Percentiles rank a stretch among this genome's conserved stretches.
phyloP scores from a whole-genome alignment of 23 tunicate species.

The Trididemnum nubilum region DNA sequence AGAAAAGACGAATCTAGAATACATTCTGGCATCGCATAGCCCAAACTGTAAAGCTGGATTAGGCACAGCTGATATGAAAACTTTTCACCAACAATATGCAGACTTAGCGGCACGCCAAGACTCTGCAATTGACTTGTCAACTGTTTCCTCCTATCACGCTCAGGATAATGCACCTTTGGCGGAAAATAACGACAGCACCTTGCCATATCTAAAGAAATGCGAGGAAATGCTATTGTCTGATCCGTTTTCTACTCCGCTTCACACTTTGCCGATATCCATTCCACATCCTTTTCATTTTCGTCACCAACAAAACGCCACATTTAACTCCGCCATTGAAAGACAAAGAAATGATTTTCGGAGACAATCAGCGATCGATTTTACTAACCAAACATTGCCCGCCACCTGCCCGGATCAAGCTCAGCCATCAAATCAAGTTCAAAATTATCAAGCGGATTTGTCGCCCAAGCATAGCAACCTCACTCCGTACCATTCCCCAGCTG shows the following conservation, averaged over 20 bases:
- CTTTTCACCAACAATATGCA: not conserved
- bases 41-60: slow-evolving; percentile 71
- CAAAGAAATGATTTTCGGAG: too few species aligned
- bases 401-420: not conserved
- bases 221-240: not conserved
- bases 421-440: not conserved
- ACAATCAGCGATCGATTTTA: not conserved
- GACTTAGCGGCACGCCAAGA: too few species aligned
- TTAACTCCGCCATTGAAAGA: too few species aligned
- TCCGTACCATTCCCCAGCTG: not conserved
- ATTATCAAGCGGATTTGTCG: too few species aligned
- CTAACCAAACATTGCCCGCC: not conserved
- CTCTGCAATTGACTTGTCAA: not conserved
- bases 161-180: not conserved
- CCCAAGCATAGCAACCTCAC: not conserved
- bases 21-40: slow-evolving; percentile 62
- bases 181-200: not conserved
- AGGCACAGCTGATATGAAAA: not conserved
- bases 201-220: not conserved
- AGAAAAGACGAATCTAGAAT: slow-evolving; percentile 78
- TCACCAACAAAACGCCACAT: too few species aligned
- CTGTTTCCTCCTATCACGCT: not conserved
- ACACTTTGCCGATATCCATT: not conserved
- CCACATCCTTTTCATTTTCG: not conserved
- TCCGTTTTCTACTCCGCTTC: not conserved